phyloP scores from a whole-genome alignment of 2,797 vertebrate species.

The Xenops minutus region DNA sequence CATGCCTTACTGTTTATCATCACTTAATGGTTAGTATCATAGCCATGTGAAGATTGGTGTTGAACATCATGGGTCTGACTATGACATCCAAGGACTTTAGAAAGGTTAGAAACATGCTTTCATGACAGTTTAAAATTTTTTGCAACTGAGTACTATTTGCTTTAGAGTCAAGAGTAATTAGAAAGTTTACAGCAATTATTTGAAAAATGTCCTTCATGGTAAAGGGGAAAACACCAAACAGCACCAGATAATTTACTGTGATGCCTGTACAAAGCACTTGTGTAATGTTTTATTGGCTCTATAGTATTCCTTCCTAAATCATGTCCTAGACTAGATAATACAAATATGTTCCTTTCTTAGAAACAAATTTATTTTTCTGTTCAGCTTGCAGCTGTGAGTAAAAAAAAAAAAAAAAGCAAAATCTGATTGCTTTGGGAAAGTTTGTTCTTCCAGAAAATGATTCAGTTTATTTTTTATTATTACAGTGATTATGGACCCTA shows the following conservation, averaged over 20 bases:
- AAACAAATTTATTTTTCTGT: not conserved
- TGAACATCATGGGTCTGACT: not conserved
- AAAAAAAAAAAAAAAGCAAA: not conserved
- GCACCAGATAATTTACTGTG: not conserved
- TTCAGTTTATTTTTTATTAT: not conserved
- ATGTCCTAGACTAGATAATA: not conserved
- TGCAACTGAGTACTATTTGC: not conserved
- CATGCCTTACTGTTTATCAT: conserved; percentile 15
- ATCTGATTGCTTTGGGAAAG: not conserved
- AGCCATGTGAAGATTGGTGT: not conserved
- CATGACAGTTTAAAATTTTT: not conserved
- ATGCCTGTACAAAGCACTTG: not conserved
- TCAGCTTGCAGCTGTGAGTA: not conserved
- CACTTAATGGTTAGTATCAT: not conserved
- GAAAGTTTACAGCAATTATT: not conserved
- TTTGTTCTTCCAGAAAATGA: not conserved
- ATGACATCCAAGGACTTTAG: not conserved
- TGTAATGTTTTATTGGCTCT: not conserved
- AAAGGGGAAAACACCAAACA: not conserved
- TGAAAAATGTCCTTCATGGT: not conserved
- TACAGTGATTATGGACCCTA: not conserved
- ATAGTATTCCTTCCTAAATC: not conserved
- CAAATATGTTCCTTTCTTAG: not conserved
- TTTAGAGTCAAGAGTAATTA: not conserved
- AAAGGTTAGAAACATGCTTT: not conserved